Conservation (phyloP, 2,888 invertebrate species). For the Metellina segmentata region DNA sequence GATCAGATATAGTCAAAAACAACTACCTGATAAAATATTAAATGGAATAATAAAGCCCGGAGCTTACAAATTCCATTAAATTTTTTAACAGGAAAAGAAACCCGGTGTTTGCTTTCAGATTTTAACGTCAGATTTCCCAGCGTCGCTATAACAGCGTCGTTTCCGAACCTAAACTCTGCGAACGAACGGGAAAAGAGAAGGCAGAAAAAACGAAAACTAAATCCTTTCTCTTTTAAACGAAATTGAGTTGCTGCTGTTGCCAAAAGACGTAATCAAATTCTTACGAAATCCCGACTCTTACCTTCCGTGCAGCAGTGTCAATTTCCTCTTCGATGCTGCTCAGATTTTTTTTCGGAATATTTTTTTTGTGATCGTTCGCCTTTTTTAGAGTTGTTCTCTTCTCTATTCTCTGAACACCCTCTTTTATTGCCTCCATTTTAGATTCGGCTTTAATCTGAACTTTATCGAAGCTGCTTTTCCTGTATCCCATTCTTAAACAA, state of each 20-base stretch:
- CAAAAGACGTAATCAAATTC: conserved; percentile 21
- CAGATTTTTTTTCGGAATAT: neutral
- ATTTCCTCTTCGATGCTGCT: neutral
- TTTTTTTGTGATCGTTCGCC: neutral
- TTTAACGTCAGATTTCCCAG: neutral
- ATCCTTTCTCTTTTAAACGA: conserved; percentile 22
- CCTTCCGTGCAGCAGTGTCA: conserved; percentile 16
- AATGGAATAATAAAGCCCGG: neutral
- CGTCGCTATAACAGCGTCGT: neutral
- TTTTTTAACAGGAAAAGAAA: neutral
- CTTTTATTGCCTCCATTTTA: conserved; percentile 33
- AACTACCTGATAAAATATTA: neutral
- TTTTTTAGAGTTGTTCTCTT: neutral
- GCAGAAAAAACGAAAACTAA: neutral
- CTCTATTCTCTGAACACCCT: neutral
- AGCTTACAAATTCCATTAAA: neutral
- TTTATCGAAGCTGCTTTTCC: neutral
- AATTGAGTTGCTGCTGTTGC: conserved; percentile 9
- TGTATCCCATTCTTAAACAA: conserved; percentile 24
- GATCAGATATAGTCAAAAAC: neutral
- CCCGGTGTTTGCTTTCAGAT: neutral
- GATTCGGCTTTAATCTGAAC: conserved; percentile 25
- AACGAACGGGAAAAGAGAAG: too few relatives aligned
- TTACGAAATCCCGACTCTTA: neutral
- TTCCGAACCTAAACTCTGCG: too few relatives aligned